Percentiles rank a stretch among this genome's conserved stretches.
These are phyloP conservation scores for Phortica variegata DNA, from an alignment of 1,140 invertebrate species.

Conservation along the genomic window DNA sequence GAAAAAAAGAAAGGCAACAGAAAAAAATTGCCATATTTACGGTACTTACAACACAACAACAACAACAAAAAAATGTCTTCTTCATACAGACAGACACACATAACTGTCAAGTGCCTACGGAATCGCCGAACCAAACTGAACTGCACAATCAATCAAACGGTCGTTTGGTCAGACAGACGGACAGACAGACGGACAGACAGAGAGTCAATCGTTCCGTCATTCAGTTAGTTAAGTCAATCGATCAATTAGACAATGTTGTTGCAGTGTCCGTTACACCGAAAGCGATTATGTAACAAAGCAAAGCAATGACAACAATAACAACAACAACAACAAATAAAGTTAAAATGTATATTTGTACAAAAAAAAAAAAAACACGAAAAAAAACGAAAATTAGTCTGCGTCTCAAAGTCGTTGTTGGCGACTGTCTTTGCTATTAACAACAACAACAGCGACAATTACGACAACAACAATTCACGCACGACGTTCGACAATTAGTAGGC, in stretches of 20 bases:
- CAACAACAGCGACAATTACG: conserved; percentile 4
- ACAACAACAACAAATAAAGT: background rate
- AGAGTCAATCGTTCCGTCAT: background rate
- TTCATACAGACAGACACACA: too few relatives aligned
- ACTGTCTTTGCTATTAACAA: background rate
- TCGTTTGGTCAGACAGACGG: background rate
- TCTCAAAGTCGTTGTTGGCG: background rate
- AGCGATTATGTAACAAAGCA: conserved; percentile 16
- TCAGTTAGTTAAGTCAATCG: conserved; percentile 5
- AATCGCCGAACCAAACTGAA: background rate
- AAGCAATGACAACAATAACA: conserved; percentile 8
- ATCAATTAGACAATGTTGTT: conserved; percentile 13
- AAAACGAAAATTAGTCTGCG: background rate
- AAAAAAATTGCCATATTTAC: background rate
- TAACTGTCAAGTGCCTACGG: too few relatives aligned
- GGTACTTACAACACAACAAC: too few relatives aligned
- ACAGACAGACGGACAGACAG: background rate
- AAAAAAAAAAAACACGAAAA: background rate
- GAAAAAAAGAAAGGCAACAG: conserved; percentile 25
- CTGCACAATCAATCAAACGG: conserved; percentile 27
- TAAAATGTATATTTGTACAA: background rate
- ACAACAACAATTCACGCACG: conserved; percentile 12
- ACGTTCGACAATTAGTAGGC: conserved; percentile 32
- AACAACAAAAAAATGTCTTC: too few relatives aligned
- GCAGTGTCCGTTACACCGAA: conserved; percentile 4